Conservation (phyloP, 64 coral and sea anemone genomes). For the Actinia equina region DNA sequence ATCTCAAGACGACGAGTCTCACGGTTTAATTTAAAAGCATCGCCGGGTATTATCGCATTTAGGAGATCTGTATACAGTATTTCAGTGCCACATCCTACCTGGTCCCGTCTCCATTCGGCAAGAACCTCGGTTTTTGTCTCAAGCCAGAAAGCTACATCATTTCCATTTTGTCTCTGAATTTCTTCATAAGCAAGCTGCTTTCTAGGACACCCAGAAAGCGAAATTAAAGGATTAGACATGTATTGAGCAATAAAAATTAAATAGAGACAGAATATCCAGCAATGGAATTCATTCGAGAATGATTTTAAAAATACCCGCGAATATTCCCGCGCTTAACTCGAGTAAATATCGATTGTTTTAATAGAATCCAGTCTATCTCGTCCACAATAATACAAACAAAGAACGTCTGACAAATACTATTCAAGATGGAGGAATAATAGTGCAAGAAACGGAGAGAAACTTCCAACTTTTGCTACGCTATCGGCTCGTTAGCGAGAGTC, state of each 20-base stretch:
- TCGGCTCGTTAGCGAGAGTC: background rate
- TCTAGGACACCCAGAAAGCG: background rate
- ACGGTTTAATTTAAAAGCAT: background rate
- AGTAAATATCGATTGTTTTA: background rate
- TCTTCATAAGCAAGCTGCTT: background rate
- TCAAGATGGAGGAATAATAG: background rate
- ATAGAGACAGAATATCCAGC: background rate
- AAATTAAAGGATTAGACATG: background rate
- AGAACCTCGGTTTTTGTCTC: background rate
- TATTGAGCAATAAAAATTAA: background rate
- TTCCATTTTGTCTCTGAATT: background rate
- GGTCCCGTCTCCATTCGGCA: background rate
- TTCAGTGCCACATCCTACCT: no score
- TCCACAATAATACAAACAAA: background rate
- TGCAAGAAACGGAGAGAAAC: background rate
- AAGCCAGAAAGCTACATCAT: background rate
- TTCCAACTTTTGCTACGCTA: background rate
- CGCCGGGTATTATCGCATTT: background rate
- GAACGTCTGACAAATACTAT: background rate
- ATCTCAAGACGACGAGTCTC: background rate
- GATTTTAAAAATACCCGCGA: background rate
- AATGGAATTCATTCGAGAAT: background rate
- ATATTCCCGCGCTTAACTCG: background rate
- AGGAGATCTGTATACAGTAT: no score
- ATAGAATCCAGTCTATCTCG: background rate